Evolutionary conservation across 2,797 vertebrate genomes (phyloP).

Genomic region (Neopelma chrysocephalum): DNA sequence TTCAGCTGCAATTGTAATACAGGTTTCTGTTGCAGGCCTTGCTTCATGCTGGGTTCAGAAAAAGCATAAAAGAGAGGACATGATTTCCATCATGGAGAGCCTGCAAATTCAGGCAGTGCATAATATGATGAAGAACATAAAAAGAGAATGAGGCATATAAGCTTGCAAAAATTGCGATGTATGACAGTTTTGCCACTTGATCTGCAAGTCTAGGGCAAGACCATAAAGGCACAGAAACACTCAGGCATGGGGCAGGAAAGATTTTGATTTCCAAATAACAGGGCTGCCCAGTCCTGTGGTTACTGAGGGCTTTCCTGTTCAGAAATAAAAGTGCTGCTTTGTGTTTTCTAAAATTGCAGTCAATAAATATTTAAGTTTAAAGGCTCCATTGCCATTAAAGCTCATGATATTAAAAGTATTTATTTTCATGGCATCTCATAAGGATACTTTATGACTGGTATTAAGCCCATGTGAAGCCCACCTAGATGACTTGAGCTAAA

Average conservation of each 20-base stretch:
- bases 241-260: neutral
- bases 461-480: accelerated
- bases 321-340: neutral
- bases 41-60: neutral
- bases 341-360: neutral
- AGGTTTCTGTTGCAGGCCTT: neutral
- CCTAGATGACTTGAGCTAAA: neutral
- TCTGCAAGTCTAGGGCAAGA: neutral
- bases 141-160: neutral
- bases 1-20: neutral
- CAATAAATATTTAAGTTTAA: neutral
- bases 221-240: neutral
- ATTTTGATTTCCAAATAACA: neutral
- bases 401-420: neutral
- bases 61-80: neutral
- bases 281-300: neutral
- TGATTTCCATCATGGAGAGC: neutral
- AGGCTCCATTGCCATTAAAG: neutral
- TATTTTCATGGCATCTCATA: neutral
- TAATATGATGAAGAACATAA: neutral
- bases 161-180: neutral
- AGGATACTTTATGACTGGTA: neutral
- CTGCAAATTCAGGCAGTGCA: neutral
- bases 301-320: neutral
- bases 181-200: neutral